Base-by-base conservation (phyloP, 1,140 invertebrate genomes). In the Capitella teleta region DNA sequence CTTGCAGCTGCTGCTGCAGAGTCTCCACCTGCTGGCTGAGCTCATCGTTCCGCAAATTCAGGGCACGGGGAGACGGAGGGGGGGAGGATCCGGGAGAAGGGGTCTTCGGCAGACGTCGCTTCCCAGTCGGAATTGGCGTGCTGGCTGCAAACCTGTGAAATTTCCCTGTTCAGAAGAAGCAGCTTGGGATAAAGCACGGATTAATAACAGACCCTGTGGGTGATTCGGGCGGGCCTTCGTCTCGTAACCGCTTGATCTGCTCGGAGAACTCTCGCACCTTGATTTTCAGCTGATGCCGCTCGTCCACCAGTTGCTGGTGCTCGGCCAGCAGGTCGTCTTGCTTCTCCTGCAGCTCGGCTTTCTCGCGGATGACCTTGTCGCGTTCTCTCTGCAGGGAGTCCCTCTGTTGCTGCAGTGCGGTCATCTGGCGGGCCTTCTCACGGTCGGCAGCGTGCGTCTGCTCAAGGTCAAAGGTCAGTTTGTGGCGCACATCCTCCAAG, bases 1-100 rank as follows among this genome's bases (percentile, higher is more conserved):
- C 54, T 8, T 51, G 28, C 2, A 66, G 54, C 48, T 64, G 60
- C 12, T 38, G 26, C 44, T 58, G 55, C 14, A 66, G 49, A 5
- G 24, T 40, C 2, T 28, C 26, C 0, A 64, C 61, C 30, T 61
- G 54, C 23, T 44, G 21, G 19, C 28, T 26, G 23, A 44, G 42
- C 4, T 44, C 4, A 21, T 25, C 23, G 26, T n/a, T n/a, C n/a
- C n/a, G n/a, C n/a, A n/a, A n/a, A n/a, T n/a, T n/a, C n/a, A n/a
- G n/a, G n/a, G n/a, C n/a, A n/a, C n/a, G n/a, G n/a, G n/a, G n/a
- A n/a, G n/a, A n/a, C 30, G 8, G 30, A 32, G 30, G 30, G 8
- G 8, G n/a, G 8, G 8, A n/a, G 30, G n/a, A 32, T 32, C 30
- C 8, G n/a, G 30, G n/a, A 32, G 30, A 8, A 10, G 30, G 8